Evolutionary conservation across 92 coral and sea anemone species (phyloP).

Genomic region (Micromussa lordhowensis): DNA sequence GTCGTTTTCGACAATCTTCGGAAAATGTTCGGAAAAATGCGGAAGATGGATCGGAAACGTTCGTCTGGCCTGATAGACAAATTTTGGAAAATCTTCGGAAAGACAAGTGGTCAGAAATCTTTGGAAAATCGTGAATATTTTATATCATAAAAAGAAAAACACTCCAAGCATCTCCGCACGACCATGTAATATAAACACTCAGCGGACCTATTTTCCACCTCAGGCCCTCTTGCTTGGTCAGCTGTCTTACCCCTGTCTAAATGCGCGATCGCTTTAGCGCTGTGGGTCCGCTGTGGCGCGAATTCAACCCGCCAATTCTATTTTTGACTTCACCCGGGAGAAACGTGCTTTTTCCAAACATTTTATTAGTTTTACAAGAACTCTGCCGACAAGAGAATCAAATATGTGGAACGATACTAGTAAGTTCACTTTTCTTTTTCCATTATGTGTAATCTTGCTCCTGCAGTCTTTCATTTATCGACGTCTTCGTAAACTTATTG

Average conservation of each 20-base stretch:
- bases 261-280: neutral
- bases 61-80: too few relatives aligned
- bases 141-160: too few relatives aligned
- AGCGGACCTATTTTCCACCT: neutral
- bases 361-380: conserved; percentile 22
- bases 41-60: too few relatives aligned
- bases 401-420: conserved; percentile 47
- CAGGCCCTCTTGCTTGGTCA: neutral
- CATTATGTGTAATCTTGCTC: neutral
- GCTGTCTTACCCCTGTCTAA: neutral
- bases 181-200: too few relatives aligned
- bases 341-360: neutral
- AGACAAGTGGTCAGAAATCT: too few relatives aligned
- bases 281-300: neutral
- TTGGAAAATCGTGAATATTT: too few relatives aligned
- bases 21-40: too few relatives aligned
- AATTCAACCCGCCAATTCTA: neutral
- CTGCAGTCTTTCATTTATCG: neutral
- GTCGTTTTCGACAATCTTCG: too few relatives aligned
- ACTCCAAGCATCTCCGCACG: too few relatives aligned
- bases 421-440: neutral
- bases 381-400: conserved; percentile 5
- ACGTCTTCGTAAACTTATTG: neutral
- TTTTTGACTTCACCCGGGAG: neutral
- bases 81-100: too few relatives aligned